Evolutionary conservation across 2,888 invertebrate species (phyloP).

Genomic region (Apodemia zela): DNA sequence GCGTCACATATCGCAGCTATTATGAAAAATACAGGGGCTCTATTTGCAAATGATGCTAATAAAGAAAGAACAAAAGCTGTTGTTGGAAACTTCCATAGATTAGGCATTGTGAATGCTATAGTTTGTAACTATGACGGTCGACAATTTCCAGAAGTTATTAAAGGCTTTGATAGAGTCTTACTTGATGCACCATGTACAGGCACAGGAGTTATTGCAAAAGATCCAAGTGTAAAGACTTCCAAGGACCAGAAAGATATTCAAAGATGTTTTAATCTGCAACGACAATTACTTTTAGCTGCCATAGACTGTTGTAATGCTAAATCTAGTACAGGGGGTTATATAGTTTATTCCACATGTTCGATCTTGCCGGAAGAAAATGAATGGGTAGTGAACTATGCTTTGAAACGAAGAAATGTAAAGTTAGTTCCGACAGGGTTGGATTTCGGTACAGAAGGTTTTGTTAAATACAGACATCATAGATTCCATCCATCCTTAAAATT

Average conservation of each 20-base stretch:
- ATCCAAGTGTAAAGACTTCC: conserved; percentile 96
- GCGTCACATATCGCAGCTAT: conserved; percentile 98
- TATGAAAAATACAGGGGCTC: conserved; percentile 98
- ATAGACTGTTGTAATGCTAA: conserved; percentile 97
- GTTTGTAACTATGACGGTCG: conserved; percentile 95
- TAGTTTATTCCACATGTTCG: conserved; percentile 99
- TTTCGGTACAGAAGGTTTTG: conserved; percentile 97
- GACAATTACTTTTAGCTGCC: conserved; percentile 95
- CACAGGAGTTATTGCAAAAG: conserved; percentile 98
- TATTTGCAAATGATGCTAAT: conserved; percentile 98
- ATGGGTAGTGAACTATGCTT: conserved; percentile 96
- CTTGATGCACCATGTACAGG: conserved; percentile 99
- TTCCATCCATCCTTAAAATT: conserved; percentile 95
- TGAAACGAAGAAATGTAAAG: conserved; percentile 96
- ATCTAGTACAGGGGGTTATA: conserved; percentile 94
- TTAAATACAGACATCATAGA: conserved; percentile 90
- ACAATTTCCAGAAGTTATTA: conserved; percentile 90
- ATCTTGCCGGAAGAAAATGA: conserved; percentile 99
- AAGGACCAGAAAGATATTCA: conserved; percentile 95
- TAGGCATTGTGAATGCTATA: conserved; percentile 96
- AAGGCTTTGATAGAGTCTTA: conserved; percentile 96
- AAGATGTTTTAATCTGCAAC: conserved; percentile 94
- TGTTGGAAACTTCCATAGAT: conserved; percentile 96
- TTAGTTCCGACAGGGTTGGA: conserved; percentile 95
- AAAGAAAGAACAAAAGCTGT: conserved; percentile 94